Percentiles rank a stretch among this genome's conserved stretches.
Conservation (phyloP, 2,888 invertebrate genomes). For the Nomada goodeniana region DNA sequence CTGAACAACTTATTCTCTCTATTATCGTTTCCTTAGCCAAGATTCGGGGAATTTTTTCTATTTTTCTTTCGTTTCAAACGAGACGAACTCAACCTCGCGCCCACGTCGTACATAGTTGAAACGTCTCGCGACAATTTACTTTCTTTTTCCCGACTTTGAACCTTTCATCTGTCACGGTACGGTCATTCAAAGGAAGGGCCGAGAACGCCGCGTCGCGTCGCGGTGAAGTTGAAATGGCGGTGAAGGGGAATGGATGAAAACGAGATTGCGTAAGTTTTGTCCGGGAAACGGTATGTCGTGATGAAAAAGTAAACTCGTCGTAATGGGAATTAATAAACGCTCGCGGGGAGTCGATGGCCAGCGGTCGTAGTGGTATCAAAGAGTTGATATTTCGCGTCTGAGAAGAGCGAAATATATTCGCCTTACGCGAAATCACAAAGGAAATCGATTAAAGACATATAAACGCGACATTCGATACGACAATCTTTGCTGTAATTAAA, state of each 20-base stretch:
- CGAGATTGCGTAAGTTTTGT: neutral
- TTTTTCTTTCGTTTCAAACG: neutral
- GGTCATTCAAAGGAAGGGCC: neutral
- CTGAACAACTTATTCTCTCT: constrained; percentile 25
- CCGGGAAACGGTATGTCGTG: neutral
- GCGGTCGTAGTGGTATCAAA: too few relatives aligned
- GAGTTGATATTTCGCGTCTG: too few relatives aligned
- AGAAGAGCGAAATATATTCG: too few relatives aligned
- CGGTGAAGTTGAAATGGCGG: neutral
- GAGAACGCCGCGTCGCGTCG: neutral
- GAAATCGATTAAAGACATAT: too few relatives aligned
- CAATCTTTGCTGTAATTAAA: too few relatives aligned
- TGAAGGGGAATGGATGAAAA: neutral
- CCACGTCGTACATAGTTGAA: neutral
- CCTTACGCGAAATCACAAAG: too few relatives aligned
- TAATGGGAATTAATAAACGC: neutral
- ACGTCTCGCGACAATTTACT: constrained; percentile 18
- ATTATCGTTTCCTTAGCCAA: constrained; percentile 4
- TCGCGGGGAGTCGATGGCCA: neutral
- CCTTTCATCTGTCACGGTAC: neutral
- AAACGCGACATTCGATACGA: too few relatives aligned
- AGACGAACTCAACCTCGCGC: neutral
- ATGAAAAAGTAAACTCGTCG: neutral
- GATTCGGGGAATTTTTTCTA: constrained; percentile 24
- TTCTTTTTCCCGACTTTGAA: neutral